These are phyloP conservation scores for Oscheius sp. DNA, from an alignment of 2,888 invertebrate species.

Conservation along the genomic window DNA sequence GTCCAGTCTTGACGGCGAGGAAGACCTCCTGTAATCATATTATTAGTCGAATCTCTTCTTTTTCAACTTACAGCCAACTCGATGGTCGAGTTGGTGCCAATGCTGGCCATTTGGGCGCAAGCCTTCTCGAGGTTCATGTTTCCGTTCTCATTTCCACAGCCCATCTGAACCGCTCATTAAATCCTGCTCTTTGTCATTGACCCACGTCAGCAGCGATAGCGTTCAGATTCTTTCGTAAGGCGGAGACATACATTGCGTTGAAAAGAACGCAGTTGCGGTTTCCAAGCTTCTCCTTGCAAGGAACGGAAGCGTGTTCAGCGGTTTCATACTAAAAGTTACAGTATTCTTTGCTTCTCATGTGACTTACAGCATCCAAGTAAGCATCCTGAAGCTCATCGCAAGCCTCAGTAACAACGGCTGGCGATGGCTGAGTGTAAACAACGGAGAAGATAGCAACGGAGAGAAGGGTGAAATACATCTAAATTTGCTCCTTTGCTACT, in stretches of 20 bases:
- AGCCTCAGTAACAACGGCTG: not conserved
- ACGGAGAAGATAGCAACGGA: not conserved
- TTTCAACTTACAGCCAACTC: not conserved
- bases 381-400: not conserved
- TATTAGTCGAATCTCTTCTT: not conserved
- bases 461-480: not conserved
- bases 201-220: not conserved
- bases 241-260: not conserved
- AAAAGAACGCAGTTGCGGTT: not conserved
- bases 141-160: not conserved
- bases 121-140: not conserved
- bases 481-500: not conserved
- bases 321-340: not conserved
- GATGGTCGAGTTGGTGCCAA: not conserved
- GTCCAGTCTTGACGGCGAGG: not conserved
- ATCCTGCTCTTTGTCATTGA: not conserved
- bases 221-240: not conserved
- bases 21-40: not conserved
- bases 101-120: not conserved
- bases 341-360: not conserved
- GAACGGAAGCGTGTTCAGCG: not conserved
- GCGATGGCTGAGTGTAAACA: not conserved
- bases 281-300: not conserved
- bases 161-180: conserved; percentile 1
- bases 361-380: not conserved